Percentiles rank a stretch among this genome's conserved stretches.
Evolutionary conservation across 2,797 vertebrate species (phyloP).

Genomic region (Bradypus variegatus): DNA sequence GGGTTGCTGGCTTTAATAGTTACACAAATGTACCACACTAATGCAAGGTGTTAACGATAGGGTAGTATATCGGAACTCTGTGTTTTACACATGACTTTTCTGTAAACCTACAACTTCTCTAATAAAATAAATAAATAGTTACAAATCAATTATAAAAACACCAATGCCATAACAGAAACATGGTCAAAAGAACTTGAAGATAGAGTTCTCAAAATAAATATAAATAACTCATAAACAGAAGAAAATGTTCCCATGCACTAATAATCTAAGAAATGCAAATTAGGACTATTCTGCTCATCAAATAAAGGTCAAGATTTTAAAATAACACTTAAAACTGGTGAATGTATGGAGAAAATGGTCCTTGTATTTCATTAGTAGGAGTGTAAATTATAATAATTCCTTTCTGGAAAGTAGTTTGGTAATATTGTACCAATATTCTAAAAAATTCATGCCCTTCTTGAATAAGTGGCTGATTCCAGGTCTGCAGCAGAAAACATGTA

Average conservation of each 20-base stretch:
- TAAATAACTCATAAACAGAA: background rate
- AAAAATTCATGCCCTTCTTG: background rate
- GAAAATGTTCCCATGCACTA: background rate
- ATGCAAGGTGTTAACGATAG: no score
- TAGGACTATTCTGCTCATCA: background rate
- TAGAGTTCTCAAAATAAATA: conserved; percentile 14
- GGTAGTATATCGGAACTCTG: no score
- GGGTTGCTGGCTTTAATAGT: background rate
- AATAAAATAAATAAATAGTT: background rate
- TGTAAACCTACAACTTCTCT: no score
- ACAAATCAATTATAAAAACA: background rate
- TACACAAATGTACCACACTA: no score
- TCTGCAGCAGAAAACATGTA: background rate
- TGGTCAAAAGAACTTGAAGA: background rate
- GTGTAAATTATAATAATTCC: background rate
- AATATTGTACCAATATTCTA: background rate
- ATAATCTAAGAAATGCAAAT: conserved; percentile 15
- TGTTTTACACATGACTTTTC: no score
- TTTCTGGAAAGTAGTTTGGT: conserved; percentile 20
- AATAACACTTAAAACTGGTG: background rate
- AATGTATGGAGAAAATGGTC: background rate
- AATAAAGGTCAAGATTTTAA: background rate
- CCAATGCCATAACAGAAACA: background rate
- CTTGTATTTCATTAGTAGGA: background rate
- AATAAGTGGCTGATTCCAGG: background rate